Percentiles rank a stretch among this genome's conserved stretches.
These are phyloP conservation scores for Clitarchus hookeri DNA, from an alignment of 2,888 invertebrate genomes.

Conservation along the genomic window DNA sequence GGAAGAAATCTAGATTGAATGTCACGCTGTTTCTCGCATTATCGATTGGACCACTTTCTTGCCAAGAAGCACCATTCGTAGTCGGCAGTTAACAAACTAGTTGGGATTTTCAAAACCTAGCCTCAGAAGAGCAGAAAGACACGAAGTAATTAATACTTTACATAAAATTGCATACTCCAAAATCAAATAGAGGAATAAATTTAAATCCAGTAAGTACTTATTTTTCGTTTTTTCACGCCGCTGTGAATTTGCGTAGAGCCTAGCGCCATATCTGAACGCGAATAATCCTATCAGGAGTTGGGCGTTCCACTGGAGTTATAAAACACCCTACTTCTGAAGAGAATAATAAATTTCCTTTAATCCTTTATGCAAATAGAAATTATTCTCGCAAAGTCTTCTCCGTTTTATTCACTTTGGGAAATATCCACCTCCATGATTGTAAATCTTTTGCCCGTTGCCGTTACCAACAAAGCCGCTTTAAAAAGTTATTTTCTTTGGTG, in stretches of 20 bases:
- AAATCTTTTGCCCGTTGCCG: constrained; percentile 8
- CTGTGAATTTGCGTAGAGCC: not conserved
- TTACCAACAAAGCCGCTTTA: not conserved
- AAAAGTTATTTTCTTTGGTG: not conserved
- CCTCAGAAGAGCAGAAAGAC: not conserved
- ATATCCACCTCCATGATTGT: not conserved
- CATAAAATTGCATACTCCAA: not conserved
- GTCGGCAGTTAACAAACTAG: not conserved
- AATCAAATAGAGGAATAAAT: not conserved
- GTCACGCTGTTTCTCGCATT: no score
- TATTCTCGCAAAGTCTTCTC: constrained; percentile 14
- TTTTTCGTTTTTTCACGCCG: not conserved
- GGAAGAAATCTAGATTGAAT: no score
- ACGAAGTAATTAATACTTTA: not conserved
- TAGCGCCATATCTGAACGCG: not conserved
- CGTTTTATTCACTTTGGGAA: constrained; percentile 5
- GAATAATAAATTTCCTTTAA: constrained; percentile 14
- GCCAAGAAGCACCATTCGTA: no score
- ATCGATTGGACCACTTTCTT: no score
- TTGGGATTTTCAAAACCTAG: not conserved
- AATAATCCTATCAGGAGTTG: constrained; percentile 14
- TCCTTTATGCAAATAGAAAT: constrained; percentile 8
- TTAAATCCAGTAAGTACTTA: not conserved
- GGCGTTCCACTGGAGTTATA: not conserved
- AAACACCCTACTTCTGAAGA: constrained; percentile 9